Conservation (phyloP, 2,797 vertebrate genomes). For the Ctenosaura bakeri region DNA sequence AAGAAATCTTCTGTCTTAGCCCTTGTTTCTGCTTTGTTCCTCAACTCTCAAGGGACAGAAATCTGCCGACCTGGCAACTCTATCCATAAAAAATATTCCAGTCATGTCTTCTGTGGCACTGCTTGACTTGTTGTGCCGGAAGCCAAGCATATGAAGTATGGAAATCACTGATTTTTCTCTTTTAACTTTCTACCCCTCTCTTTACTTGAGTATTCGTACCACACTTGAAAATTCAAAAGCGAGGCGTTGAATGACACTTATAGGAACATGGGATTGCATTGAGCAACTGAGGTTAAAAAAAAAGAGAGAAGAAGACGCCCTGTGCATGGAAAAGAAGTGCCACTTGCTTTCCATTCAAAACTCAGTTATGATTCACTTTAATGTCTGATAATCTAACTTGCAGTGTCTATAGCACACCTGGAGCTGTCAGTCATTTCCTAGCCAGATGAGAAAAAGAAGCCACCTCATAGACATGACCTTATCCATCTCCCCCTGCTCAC, state of each 20-base stretch:
- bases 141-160: background rate
- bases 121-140: background rate
- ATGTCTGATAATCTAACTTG: slow-evolving; percentile 23
- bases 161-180: background rate
- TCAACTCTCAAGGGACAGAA: too few species aligned
- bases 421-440: slow-evolving; percentile 37
- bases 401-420: background rate
- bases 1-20: too few species aligned
- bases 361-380: slow-evolving; percentile 30
- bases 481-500: slow-evolving; percentile 9
- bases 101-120: background rate
- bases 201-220: slow-evolving; percentile 11
- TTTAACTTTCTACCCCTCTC: background rate
- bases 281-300: slow-evolving; percentile 11
- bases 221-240: slow-evolving; percentile 15
- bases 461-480: background rate
- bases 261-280: background rate
- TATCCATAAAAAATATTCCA: background rate
- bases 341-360: slow-evolving; percentile 14
- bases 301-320: background rate
- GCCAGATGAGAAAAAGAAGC: slow-evolving; percentile 22
- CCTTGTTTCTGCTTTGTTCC: too few species aligned
- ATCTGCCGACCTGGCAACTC: too few species aligned
- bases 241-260: slow-evolving; percentile 1
- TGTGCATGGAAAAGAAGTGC: background rate